Base-by-base conservation (phyloP, 2,888 invertebrate genomes). In the Thysanoteuthis rhombus region DNA sequence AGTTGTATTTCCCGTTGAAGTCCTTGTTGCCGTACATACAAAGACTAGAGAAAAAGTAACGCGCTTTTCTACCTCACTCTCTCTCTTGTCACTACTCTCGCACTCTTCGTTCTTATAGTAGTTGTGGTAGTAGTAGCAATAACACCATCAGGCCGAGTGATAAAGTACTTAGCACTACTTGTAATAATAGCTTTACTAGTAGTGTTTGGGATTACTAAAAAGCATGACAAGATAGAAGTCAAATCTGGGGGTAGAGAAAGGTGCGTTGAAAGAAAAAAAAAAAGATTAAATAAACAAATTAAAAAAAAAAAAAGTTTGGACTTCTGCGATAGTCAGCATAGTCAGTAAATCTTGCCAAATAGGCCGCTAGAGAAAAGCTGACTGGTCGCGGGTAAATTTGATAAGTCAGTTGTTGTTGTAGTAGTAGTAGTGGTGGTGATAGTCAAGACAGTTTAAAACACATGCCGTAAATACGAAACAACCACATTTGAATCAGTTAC, bases 91-190 rank as follows among this genome's bases (percentile, higher is more conserved):
- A 42, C 12, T 12, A 6, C 3, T 58, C 58, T 28, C 58, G 22
- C 25, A 25, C 58, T 58, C 58, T 28, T 75, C 8, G 75, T n/a
- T n/a, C n/a, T n/a, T 16, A 16, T n/a, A n/a, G 75, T n/a, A 16
- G n/a, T 75, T 2, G 75, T n/a, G n/a, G 75, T 75, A 75, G 75
- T 75, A 75, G 75, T 75, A 75, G 75, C 75, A 16, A 75, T 16
- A 75, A 75, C 75, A 75, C 75, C n/a, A n/a, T 75, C n/a, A 12
- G 75, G n/a, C 75, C 75, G 75, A 75, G 16, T 75, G 75, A 75
- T 75, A 75, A 75, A 75, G 75, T n/a, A 75, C n/a, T 75, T 75
- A 75, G 75, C 75, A 75, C n/a, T 75, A 75, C n/a, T 75, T 75
- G 75, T 75, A n/a, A 75, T 58, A 58, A 58, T n/a, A 75, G 75